Percentiles rank a stretch among this genome's conserved stretches.
These are phyloP conservation scores for Campylomormyrus tamandua DNA, from an alignment of 2,113 vertebrate genomes.

Conservation along the genomic window DNA sequence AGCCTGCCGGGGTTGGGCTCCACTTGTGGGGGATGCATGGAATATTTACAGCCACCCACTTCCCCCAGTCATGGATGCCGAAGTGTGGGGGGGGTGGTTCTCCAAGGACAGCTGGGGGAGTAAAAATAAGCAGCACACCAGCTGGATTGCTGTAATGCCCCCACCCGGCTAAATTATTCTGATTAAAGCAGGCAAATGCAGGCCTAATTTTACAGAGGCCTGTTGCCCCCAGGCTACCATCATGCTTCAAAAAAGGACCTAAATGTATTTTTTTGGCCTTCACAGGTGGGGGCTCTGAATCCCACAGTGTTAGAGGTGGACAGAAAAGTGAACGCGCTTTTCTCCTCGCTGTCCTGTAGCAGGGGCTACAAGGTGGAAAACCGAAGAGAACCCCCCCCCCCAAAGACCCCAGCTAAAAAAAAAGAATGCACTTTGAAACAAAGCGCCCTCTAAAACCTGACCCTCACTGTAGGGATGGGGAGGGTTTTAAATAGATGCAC, in stretches of 20 bases:
- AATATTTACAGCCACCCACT: constrained; percentile 23
- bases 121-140: constrained; percentile 64
- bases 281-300: background rate
- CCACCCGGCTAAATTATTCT: constrained; percentile 21
- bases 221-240: background rate
- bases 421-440: background rate
- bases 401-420: background rate
- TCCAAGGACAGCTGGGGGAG: constrained; percentile 58
- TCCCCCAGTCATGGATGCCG: constrained; percentile 28
- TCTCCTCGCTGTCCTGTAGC: background rate
- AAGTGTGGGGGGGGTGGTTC: constrained; percentile 24
- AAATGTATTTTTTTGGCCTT: background rate
- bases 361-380: background rate
- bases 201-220: constrained; percentile 27
- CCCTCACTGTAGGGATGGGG: background rate
- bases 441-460: background rate
- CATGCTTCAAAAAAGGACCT: background rate
- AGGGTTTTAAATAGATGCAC: background rate
- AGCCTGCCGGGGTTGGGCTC: constrained; percentile 28
- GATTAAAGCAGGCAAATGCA: constrained; percentile 44
- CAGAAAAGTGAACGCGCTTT: background rate
- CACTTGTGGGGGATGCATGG: constrained; percentile 27
- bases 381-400: background rate
- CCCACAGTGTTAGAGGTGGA: background rate
- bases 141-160: constrained; percentile 49